Evolutionary conservation across 2,113 vertebrate species (phyloP).

Genomic region (Noctilio leporinus): DNA sequence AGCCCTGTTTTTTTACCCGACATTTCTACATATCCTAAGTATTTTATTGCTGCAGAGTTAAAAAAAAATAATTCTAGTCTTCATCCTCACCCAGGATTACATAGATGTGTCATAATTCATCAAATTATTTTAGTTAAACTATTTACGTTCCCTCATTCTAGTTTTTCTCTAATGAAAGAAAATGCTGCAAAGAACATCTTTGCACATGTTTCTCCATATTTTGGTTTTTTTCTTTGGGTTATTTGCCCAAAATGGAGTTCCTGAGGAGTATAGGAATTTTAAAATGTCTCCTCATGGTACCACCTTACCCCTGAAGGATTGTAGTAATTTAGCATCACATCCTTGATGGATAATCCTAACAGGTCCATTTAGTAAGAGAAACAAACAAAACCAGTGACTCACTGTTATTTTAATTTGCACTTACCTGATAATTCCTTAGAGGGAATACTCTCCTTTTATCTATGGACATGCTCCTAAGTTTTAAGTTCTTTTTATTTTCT

Average conservation of each 20-base stretch:
- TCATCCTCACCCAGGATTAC: background rate
- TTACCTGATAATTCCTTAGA: background rate
- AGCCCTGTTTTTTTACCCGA: background rate
- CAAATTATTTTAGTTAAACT: background rate
- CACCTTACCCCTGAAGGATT: background rate
- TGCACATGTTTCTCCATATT: constrained; percentile 10
- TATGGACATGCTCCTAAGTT: background rate
- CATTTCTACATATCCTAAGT: background rate
- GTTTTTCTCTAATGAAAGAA: background rate
- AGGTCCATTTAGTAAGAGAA: constrained; percentile 7
- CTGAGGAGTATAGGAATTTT: constrained; percentile 9
- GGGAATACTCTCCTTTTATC: background rate
- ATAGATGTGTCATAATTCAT: background rate
- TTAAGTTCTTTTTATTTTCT: background rate
- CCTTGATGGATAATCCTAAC: background rate
- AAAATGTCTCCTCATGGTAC: background rate
- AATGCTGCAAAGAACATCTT: background rate
- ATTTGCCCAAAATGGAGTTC: constrained; percentile 6
- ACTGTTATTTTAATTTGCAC: background rate
- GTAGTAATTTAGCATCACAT: background rate
- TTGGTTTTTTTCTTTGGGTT: constrained; percentile 19
- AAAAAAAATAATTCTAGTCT: background rate
- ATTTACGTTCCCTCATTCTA: background rate
- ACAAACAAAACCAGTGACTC: background rate
- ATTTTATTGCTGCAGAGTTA: background rate